Evolutionary conservation across 2,113 vertebrate genomes (phyloP).

Genomic region (Nothoprocta pentlandii): DNA sequence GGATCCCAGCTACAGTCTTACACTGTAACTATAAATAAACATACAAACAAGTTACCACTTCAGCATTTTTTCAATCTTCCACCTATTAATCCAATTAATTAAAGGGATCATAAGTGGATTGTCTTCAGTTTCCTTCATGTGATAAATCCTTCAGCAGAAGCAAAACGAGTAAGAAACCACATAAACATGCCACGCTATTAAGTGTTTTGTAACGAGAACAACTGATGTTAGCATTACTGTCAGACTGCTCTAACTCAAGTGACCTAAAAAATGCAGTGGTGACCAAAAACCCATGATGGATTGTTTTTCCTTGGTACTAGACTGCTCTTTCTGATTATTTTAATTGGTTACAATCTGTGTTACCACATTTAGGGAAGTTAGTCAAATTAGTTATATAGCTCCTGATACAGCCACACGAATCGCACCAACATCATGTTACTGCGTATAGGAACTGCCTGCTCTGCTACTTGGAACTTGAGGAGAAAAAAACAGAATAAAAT

Average conservation of each 20-base stretch:
- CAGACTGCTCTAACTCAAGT: background rate
- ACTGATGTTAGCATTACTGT: background rate
- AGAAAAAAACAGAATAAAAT: background rate
- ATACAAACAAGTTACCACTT: background rate
- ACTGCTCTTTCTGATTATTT: slow-evolving; percentile 12
- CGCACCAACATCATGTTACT: background rate
- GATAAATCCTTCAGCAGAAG: background rate
- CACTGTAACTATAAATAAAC: background rate
- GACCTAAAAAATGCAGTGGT: background rate
- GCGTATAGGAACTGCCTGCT: background rate
- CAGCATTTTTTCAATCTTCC: background rate
- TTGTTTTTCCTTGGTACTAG: background rate
- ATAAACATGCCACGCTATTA: background rate
- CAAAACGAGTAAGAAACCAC: background rate
- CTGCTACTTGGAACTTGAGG: background rate
- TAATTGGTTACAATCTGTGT: background rate
- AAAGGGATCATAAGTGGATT: background rate
- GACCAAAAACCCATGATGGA: background rate
- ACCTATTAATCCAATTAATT: background rate
- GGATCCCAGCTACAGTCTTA: fast-evolving
- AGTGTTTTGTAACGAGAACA: background rate
- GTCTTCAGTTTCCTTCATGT: background rate
- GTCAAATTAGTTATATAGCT: background rate
- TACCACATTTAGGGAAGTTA: background rate
- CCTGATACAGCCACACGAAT: background rate